Evolutionary conservation across 2,888 invertebrate genomes (phyloP), one percentile per base, ranked within the genome.

Genomic region (Pinctada fucata): DNA sequence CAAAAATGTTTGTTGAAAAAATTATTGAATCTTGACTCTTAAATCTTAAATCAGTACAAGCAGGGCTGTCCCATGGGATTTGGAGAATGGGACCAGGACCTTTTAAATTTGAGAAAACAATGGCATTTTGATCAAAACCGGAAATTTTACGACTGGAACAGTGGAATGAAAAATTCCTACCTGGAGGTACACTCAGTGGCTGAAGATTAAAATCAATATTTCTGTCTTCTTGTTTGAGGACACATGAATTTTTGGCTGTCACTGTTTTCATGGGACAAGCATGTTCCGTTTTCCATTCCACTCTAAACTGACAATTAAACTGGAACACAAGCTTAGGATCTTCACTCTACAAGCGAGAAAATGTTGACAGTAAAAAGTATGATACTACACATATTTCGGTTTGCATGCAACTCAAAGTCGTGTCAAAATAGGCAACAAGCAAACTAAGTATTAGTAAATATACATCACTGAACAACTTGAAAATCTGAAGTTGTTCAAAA

Each of bases 231-330:
- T 84, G 82, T 31, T 84, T 86, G 16, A 92, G 87, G 45, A 85
- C 83, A 80, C 92, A 92, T 3, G 87, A 78, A 45, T 79, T 79
- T 5, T 84, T 81, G 69, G 78, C 82, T 51, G 86, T 84, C n/a
- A 90, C 85, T 1, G 83, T 72, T 6, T 85, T 79, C 67, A 88
- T 89, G 3, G 89, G 86, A 83, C 92, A 92, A 3, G 92, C 91
- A 84, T 90, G 90, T 78, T 92, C 92, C 3, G 92, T 92, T 72
- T 88, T 85, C 92, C 92, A 92, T 69, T 89, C 87, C 47, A 92
- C 83, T 31, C 87, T 84, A 81, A 91, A 90, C 65, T 88, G 87
- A 79, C 91, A 92, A 70, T 85, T 81, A 67, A 84, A 85, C 73
- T 87, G 87, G 4, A 82, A 80, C 3, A 85, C 69, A 47, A 90